Evolutionary conservation across 1,140 invertebrate species (phyloP).

Genomic region (Polypedilum vanderplanki): DNA sequence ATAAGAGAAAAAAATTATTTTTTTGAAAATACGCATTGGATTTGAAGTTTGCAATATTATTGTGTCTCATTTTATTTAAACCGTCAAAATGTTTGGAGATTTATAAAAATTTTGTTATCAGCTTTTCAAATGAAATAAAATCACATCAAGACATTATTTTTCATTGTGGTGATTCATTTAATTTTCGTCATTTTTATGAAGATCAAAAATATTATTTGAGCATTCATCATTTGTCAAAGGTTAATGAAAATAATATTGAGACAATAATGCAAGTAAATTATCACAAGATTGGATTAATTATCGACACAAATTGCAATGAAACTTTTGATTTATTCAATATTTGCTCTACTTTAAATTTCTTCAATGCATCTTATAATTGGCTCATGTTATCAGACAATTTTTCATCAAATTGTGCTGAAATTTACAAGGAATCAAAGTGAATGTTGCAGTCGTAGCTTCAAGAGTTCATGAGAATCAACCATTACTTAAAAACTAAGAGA

Average conservation of each 20-base stretch:
- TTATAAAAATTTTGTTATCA: neutral
- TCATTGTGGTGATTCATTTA: neutral
- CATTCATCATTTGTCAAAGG: slow-evolving; percentile 32
- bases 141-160: neutral
- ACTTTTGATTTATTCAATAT: slow-evolving; percentile 28
- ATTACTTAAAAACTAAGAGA: slow-evolving; percentile 34
- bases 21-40: neutral
- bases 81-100: neutral
- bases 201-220: slow-evolving; percentile 35
- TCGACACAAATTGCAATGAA: neutral
- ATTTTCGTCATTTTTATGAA: neutral
- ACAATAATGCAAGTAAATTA: neutral
- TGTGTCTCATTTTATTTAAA: neutral
- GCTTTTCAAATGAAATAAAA: neutral
- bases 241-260: neutral
- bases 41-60: neutral
- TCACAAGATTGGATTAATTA: neutral
- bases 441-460: slow-evolving; percentile 44
- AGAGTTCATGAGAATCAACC: slow-evolving; percentile 32
- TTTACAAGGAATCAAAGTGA: slow-evolving; percentile 45
- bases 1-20: neutral
- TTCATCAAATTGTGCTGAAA: slow-evolving; percentile 35
- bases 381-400: slow-evolving; percentile 33
- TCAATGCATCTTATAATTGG: slow-evolving; percentile 38
- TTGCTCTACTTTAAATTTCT: slow-evolving; percentile 34